Conservation (phyloP, 2,797 vertebrate species). For the Thamnophis elegans region DNA sequence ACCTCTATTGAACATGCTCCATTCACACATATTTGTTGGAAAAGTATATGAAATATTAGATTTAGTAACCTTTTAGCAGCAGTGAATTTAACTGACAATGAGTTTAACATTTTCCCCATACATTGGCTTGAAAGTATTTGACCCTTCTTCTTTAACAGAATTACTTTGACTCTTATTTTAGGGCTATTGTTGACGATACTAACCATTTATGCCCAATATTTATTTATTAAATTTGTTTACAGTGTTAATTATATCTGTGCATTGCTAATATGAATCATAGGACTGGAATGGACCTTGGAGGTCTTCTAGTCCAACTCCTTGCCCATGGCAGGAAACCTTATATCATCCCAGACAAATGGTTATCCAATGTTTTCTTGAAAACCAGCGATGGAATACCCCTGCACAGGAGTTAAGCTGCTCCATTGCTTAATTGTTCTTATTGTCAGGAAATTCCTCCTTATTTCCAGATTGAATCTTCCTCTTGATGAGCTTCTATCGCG, state of each 20-base stretch:
- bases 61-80: background rate
- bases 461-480: background rate
- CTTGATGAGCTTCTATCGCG: background rate
- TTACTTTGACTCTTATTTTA: background rate
- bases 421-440: background rate
- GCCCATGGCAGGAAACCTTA: background rate
- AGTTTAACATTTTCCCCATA: background rate
- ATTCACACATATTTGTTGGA: background rate
- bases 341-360: background rate
- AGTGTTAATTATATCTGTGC: background rate
- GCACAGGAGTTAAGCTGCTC: background rate
- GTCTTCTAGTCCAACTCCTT: background rate
- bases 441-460: background rate
- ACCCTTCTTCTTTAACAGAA: background rate
- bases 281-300: background rate
- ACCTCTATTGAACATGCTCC: background rate
- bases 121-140: background rate
- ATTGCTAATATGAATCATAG: background rate
- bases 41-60: background rate
- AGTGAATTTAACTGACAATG: background rate
- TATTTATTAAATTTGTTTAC: background rate
- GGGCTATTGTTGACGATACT: background rate
- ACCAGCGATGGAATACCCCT: background rate
- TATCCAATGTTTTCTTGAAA: background rate
- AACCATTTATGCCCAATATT: background rate